Evolutionary conservation across 2,797 vertebrate genomes (phyloP), one percentile per base, ranked within the genome.

Genomic region (Lophius americanus): DNA sequence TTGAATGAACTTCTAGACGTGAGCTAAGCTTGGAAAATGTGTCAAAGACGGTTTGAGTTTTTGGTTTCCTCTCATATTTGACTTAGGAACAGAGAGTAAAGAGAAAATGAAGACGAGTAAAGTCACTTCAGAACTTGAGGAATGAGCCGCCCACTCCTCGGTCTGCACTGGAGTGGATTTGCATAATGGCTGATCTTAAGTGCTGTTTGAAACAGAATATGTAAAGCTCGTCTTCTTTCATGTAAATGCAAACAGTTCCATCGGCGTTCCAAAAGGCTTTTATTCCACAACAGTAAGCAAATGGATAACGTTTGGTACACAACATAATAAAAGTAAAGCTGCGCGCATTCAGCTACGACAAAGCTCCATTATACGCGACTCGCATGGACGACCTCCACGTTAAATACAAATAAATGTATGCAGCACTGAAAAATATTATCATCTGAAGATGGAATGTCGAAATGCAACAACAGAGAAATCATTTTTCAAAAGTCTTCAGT

Each of bases 401-500:
- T 7, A 36, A 14, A 41, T 2, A 32, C 49, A 59, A 43, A 62
- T 33, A 56, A 55, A 69, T 6, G 36, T 23, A 5, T 36, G 12
- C 11, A 33, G 33, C 39, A 48, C 39, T 49, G 41, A 46, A 56
- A 49, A 75, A 44, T 57, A 35, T 68, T 65, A 47, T 51, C 35
- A 46, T 62, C 43, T 57, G 33, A 64, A 55, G 32, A n/a, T 42
- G 14, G 56, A 79, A 75, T 41, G 63, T 59, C 68, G 49, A 44
- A 50, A 59, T 46, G 11, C 33, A 59, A 53, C 64, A 85, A 64
- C 55, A 71, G 62, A 51, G 10, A 60, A 52, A 4, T 41, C n/a
- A 6, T 57, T 65, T 35, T 64, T 50, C 39, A 49, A 68, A 70
- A 70, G 60, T 47, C 51, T 35, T 39, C 65, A 69, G 79, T 82